Evolutionary conservation across 2,113 vertebrate species (phyloP).

Genomic region (Pitta sordida): DNA sequence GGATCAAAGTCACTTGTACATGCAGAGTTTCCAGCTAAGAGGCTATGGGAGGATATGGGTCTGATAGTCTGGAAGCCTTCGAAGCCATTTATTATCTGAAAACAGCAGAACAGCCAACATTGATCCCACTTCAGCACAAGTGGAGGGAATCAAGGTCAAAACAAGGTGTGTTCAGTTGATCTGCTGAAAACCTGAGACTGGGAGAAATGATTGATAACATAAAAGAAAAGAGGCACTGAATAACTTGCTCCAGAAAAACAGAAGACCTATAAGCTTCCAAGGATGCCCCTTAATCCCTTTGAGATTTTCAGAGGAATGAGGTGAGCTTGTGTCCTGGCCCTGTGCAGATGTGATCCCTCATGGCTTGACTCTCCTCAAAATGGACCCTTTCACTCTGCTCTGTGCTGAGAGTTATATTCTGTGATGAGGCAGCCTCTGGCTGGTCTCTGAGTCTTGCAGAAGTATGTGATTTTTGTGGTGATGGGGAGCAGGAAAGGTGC

Average conservation of each 20-base stretch:
- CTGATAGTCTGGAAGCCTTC: background rate
- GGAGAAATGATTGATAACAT: background rate
- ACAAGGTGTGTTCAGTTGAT: background rate
- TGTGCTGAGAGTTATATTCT: background rate
- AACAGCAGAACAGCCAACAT: background rate
- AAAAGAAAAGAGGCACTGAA: background rate
- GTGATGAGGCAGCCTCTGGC: background rate
- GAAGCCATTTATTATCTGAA: background rate
- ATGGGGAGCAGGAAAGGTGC: accelerated
- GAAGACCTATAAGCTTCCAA: background rate
- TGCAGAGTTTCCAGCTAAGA: background rate
- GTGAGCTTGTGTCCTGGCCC: background rate
- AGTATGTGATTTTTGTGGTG: accelerated
- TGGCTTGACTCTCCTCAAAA: background rate
- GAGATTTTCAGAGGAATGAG: background rate
- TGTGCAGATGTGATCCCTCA: background rate
- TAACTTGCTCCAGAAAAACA: background rate
- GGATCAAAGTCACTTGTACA: background rate
- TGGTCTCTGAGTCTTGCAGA: background rate
- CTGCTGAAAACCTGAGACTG: background rate
- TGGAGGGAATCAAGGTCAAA: background rate
- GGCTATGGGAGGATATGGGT: background rate
- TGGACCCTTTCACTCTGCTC: background rate
- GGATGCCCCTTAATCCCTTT: background rate
- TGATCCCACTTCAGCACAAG: background rate